Evolutionary conservation across 2,113 vertebrate species (phyloP).

Genomic region (Symphodus melops): DNA sequence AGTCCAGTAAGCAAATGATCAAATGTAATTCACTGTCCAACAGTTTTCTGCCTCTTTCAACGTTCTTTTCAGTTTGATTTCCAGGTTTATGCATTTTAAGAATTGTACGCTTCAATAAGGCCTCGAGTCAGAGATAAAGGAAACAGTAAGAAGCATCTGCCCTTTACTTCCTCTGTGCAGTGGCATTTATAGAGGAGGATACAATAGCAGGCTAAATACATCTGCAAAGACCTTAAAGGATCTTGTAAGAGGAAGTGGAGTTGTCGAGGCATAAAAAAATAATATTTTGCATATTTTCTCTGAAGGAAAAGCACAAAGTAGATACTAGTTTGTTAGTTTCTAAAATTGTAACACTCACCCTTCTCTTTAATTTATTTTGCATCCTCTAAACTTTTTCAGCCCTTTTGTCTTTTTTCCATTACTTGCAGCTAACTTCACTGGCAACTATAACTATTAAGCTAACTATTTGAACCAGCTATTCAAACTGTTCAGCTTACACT

Average conservation of each 20-base stretch:
- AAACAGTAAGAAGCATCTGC: constrained; percentile 23
- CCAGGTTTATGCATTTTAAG: constrained; percentile 48
- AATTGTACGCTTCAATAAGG: constrained; percentile 9
- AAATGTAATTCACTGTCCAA: constrained; percentile 8
- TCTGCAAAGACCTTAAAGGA: background rate
- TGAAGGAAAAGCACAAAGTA: background rate
- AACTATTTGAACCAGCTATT: background rate
- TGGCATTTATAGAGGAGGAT: constrained; percentile 3
- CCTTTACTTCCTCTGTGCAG: constrained; percentile 14
- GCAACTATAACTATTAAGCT: background rate
- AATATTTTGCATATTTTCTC: background rate
- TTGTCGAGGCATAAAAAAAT: constrained; percentile 15
- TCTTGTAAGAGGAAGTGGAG: constrained; percentile 54
- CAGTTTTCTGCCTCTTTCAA: background rate
- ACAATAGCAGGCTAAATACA: constrained; percentile 44
- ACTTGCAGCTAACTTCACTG: background rate
- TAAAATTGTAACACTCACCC: background rate
- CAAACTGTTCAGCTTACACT: background rate
- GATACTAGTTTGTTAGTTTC: background rate
- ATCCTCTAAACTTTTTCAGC: background rate
- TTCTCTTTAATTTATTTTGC: background rate
- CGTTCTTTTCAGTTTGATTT: constrained; percentile 21
- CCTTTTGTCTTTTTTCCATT: background rate
- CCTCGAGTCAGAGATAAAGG: constrained; percentile 10
- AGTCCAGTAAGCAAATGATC: background rate